A percentile compares a stretch with the other conserved stretches of the same genome.
phyloP scores from a whole-genome alignment of 2,888 invertebrate species.

The Brachypterus glaber region DNA sequence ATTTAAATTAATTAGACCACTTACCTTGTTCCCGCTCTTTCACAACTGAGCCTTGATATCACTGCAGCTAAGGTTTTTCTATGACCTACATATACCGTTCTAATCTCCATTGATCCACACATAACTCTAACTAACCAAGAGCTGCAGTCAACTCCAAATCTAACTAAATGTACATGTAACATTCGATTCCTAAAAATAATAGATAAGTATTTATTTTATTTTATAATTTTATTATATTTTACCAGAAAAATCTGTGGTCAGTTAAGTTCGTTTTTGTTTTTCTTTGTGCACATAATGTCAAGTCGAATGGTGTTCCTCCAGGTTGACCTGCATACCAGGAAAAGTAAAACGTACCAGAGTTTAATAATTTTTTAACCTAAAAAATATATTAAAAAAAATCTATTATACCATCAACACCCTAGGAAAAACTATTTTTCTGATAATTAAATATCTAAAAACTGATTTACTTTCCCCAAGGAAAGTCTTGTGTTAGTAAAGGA shows the following conservation, averaged over 20 bases:
- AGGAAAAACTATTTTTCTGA: too few relatives aligned
- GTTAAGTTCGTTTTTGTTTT: constrained; percentile 68
- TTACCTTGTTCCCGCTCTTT: constrained; percentile 88
- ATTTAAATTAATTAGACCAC: constrained; percentile 8
- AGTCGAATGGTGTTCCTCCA: constrained; percentile 55
- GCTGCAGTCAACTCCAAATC: constrained; percentile 82
- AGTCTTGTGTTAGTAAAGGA: too few relatives aligned
- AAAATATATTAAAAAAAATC: constrained; percentile 11
- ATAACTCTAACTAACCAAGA: constrained; percentile 91
- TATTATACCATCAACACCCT: too few relatives aligned
- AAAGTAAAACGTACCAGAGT: constrained; percentile 98
- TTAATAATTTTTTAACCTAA: constrained; percentile 70
- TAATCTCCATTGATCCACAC: constrained; percentile 95
- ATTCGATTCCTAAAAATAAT: constrained; percentile 74
- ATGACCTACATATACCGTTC: constrained; percentile 96
- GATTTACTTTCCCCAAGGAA: too few relatives aligned
- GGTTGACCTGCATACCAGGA: constrained; percentile 54
- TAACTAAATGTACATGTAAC: constrained; percentile 83
- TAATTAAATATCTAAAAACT: too few relatives aligned
- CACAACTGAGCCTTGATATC: constrained; percentile 91
- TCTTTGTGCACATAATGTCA: constrained; percentile 90
- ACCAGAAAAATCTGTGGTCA: constrained; percentile 97
- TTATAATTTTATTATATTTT: constrained; percentile 15
- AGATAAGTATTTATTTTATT: constrained; percentile 6
- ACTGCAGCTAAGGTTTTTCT: constrained; percentile 91